Percentiles rank a stretch among this genome's conserved stretches.
These are phyloP conservation scores for Philaethria dido DNA, from an alignment of 2,888 invertebrate species.

Conservation along the genomic window DNA sequence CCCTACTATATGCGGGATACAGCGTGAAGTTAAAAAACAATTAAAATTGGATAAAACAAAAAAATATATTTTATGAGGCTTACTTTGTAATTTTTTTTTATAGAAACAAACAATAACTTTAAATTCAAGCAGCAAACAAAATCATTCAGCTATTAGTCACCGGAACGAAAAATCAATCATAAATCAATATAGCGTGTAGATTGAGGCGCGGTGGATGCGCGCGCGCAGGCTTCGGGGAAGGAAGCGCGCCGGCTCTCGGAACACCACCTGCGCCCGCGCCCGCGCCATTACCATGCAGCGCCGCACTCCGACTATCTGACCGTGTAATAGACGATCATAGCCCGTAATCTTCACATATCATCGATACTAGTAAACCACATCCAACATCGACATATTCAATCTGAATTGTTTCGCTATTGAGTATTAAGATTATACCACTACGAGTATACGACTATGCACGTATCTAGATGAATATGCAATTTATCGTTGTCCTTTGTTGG, in stretches of 20 bases:
- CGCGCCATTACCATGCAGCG: constrained; percentile 49
- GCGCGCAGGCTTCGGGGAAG: constrained; percentile 28
- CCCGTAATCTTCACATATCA: constrained; percentile 39
- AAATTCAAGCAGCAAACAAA: not conserved
- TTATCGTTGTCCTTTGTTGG: too few species aligned
- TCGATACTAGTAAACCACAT: constrained; percentile 24
- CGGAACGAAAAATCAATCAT: constrained; percentile 27
- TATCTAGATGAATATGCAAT: too few species aligned
- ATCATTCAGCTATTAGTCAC: constrained; percentile 32
- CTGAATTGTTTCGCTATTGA: not conserved
- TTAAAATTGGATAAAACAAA: too few species aligned
- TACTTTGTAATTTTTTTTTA: not conserved
- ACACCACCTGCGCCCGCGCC: constrained; percentile 57
- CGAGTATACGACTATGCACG: too few species aligned
- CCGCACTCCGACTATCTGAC: constrained; percentile 34
- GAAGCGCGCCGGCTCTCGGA: constrained; percentile 55
- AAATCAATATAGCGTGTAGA: constrained; percentile 33
- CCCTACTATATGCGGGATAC: too few species aligned
- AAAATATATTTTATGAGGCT: too few species aligned
- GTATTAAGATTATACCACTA: not conserved
- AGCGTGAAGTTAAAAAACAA: too few species aligned
- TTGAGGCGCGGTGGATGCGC: constrained; percentile 36
- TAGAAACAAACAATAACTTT: not conserved
- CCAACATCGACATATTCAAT: constrained; percentile 7
- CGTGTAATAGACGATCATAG: constrained; percentile 36